phyloP scores from a whole-genome alignment of 2,113 vertebrate genomes.

The Dissostichus mawsoni region DNA sequence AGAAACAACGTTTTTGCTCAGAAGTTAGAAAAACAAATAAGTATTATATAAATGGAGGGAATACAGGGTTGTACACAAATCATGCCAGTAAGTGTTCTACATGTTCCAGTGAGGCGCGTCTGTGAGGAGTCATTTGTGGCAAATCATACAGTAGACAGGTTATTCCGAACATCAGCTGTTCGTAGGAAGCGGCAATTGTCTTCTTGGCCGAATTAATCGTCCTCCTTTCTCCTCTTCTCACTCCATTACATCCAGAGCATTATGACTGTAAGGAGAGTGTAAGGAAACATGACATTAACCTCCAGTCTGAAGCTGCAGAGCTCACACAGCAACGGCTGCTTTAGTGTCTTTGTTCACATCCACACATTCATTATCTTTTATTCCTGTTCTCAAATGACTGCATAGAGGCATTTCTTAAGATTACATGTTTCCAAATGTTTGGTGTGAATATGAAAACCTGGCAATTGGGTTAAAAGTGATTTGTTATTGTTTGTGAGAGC shows the following conservation, averaged over 20 bases:
- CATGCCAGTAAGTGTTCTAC: not conserved
- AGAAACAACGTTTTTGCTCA: not conserved
- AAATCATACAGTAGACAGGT: conserved; percentile 1
- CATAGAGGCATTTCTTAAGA: not conserved
- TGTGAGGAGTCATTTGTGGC: conserved; percentile 16
- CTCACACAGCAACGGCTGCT: not conserved
- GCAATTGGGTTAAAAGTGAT: not conserved
- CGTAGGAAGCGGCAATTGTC: not conserved
- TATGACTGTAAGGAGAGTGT: conserved; percentile 61
- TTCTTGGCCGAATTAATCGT: conserved; percentile 35
- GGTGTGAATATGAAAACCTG: conserved; percentile 36
- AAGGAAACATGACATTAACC: conserved; percentile 59
- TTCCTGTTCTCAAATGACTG: not conserved
- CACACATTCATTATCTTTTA: not conserved
- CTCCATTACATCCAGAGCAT: conserved; percentile 73
- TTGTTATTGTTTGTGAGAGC: conserved; percentile 7
- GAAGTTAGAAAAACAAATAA: not conserved
- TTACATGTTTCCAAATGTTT: not conserved
- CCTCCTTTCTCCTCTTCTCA: conserved; percentile 65
- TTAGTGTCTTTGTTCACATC: conserved; percentile 18
- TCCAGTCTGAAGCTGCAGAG: conserved; percentile 47
- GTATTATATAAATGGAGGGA: not conserved
- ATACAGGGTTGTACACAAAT: not conserved
- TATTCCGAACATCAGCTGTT: conserved; percentile 42
- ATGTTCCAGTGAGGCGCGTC: not conserved